A percentile compares a stretch with the other conserved stretches of the same genome.
phyloP scores from a whole-genome alignment of 30 jellyfish, hydroid and myxozoan genomes.

The Hydractinia symbiolongicarpus region DNA sequence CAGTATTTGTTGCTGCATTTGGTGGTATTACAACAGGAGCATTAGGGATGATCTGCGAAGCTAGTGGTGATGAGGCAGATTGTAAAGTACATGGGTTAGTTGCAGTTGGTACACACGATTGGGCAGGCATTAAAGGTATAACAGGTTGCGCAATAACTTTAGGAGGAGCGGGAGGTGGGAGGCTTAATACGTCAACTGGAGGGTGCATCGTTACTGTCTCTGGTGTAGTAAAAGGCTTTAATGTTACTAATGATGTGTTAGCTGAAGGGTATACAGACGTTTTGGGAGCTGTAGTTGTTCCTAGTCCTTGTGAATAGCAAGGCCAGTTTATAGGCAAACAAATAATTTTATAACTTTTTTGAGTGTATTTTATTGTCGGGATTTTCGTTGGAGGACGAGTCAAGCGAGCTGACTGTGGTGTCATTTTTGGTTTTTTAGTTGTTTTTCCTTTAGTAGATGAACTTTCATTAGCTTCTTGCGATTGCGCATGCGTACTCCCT shows the following conservation, averaged over 20 bases:
- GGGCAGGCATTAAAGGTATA: constrained; percentile 8
- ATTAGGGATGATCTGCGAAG: constrained; percentile 6
- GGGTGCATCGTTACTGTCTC: background rate
- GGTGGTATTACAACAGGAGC: background rate
- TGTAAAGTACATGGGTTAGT: constrained; percentile 17
- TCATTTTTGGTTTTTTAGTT: background rate
- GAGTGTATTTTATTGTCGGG: constrained; percentile 17
- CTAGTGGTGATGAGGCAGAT: background rate
- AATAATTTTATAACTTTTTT: constrained; percentile 24
- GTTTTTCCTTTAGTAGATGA: too few species aligned
- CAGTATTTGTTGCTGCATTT: background rate
- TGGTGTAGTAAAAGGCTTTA: background rate
- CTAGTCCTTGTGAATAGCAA: constrained; percentile 15
- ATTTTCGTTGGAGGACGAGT: background rate
- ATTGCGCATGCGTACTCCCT: too few species aligned
- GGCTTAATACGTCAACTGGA: background rate
- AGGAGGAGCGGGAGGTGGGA: background rate
- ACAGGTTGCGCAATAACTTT: constrained; percentile 18
- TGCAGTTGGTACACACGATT: constrained; percentile 21
- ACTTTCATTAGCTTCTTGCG: too few species aligned
- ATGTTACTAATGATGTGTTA: constrained; percentile 2
- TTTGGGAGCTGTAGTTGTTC: background rate
- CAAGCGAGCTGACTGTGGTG: background rate
- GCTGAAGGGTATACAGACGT: constrained; percentile 18
- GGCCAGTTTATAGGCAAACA: constrained; percentile 30